These are phyloP conservation scores for Stenoptilia bipunctidactyla DNA, from an alignment of 2,888 invertebrate species.

Conservation along the genomic window DNA sequence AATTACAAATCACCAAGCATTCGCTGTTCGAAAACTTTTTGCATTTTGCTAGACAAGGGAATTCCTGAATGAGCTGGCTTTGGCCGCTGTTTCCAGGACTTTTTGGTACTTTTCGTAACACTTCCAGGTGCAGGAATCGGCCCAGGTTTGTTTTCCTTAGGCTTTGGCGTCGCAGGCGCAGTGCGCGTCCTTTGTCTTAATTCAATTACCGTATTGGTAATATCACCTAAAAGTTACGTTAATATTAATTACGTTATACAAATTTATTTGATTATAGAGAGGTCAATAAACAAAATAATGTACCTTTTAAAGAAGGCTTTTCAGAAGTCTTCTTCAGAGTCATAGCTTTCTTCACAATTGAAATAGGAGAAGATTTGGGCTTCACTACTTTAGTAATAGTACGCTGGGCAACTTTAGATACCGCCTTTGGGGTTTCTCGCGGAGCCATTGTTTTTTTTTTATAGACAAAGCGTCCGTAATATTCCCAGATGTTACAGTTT, in stretches of 20 bases:
- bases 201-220: constrained; percentile 11
- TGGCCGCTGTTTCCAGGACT: constrained; percentile 40
- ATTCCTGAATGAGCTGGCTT: constrained; percentile 57
- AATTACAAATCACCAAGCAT: background rate
- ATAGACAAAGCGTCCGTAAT: background rate
- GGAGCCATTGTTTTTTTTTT: constrained; percentile 41
- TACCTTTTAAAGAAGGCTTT: constrained; percentile 32
- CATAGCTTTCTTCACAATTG: constrained; percentile 30
- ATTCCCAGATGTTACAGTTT: too few relatives aligned
- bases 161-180: constrained; percentile 38
- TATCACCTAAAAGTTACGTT: too few relatives aligned
- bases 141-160: constrained; percentile 34
- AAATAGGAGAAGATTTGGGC: constrained; percentile 29
- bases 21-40: constrained; percentile 31
- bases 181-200: constrained; percentile 26
- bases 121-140: constrained; percentile 23
- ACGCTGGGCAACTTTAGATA: constrained; percentile 31
- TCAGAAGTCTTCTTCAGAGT: constrained; percentile 26
- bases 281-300: background rate
- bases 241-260: too few relatives aligned
- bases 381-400: constrained; percentile 25
- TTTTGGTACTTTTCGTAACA: constrained; percentile 40
- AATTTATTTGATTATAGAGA: constrained; percentile 4
- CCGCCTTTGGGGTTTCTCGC: constrained; percentile 33
- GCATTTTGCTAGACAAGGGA: constrained; percentile 55